Conservation (phyloP, 1,140 invertebrate genomes). For the Cydia pomonella region DNA sequence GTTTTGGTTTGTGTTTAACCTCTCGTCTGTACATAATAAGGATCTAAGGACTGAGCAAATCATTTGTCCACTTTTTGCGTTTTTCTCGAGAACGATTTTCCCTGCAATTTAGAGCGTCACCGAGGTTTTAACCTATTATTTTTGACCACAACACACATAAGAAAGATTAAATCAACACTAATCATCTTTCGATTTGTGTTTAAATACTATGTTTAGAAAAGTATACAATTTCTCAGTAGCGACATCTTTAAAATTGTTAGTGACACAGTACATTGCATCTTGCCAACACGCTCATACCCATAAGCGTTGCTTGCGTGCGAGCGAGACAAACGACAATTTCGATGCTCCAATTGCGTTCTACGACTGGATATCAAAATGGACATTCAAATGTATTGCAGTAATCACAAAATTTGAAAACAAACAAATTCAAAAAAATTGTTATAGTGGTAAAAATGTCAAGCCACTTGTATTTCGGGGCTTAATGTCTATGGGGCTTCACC, state of each 20-base stretch:
- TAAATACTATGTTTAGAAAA: neutral
- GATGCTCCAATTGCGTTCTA: neutral
- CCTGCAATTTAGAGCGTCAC: no score
- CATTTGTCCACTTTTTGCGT: no score
- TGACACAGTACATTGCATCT: neutral
- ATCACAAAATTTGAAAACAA: neutral
- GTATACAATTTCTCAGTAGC: neutral
- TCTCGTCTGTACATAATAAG: no score
- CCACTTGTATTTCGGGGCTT: no score
- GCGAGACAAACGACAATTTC: conserved; percentile 5
- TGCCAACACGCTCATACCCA: neutral
- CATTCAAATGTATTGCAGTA: neutral
- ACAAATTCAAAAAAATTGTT: neutral
- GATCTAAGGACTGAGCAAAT: no score
- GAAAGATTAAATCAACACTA: no score
- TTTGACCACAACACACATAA: no score
- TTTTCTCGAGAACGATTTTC: no score
- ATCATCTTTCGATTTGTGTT: neutral
- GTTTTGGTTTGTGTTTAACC: no score
- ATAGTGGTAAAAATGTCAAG: neutral
- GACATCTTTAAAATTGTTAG: conserved; percentile 6
- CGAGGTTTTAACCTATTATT: no score
- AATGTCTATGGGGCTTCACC: no score
- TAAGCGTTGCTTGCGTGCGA: neutral
- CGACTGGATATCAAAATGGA: neutral